Percentiles rank a stretch among this genome's conserved stretches.
These are phyloP conservation scores for Sarcophilus harrisii DNA, from an alignment of 2,797 vertebrate genomes.

Conservation along the genomic window DNA sequence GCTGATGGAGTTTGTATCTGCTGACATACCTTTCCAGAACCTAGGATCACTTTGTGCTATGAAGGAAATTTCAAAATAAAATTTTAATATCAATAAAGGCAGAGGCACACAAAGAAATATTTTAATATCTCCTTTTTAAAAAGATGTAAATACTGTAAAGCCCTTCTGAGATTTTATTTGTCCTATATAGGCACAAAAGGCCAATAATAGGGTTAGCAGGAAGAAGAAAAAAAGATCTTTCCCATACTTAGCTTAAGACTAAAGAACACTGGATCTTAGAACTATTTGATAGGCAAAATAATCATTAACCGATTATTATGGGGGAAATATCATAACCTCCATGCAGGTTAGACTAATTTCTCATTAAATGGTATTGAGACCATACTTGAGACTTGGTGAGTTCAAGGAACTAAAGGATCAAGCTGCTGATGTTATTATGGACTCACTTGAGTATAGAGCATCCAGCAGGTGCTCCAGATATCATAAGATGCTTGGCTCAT, in stretches of 20 bases:
- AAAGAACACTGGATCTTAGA: not conserved
- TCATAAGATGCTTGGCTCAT: not conserved
- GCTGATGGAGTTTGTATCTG: not conserved
- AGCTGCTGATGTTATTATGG: not conserved
- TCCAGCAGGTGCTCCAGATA: not conserved
- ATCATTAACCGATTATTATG: not conserved
- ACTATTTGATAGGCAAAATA: not conserved
- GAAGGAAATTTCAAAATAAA: not conserved
- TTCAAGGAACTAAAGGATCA: not conserved
- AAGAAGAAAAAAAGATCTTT: not conserved
- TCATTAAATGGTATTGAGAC: not conserved
- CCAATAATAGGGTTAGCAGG: not conserved
- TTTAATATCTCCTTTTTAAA: not conserved
- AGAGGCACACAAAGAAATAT: not conserved
- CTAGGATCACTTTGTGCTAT: constrained; percentile 19
- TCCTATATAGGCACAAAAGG: not conserved
- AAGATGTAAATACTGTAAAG: not conserved
- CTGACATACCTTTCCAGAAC: constrained; percentile 49
- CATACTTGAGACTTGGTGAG: not conserved
- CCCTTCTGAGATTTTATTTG: not conserved
- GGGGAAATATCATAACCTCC: not conserved
- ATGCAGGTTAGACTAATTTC: not conserved
- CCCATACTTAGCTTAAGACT: not conserved
- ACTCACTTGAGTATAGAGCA: not conserved
- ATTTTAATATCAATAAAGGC: not conserved